Conservation (phyloP, 2,888 invertebrate species). For the Ecliptopera silaceata region DNA sequence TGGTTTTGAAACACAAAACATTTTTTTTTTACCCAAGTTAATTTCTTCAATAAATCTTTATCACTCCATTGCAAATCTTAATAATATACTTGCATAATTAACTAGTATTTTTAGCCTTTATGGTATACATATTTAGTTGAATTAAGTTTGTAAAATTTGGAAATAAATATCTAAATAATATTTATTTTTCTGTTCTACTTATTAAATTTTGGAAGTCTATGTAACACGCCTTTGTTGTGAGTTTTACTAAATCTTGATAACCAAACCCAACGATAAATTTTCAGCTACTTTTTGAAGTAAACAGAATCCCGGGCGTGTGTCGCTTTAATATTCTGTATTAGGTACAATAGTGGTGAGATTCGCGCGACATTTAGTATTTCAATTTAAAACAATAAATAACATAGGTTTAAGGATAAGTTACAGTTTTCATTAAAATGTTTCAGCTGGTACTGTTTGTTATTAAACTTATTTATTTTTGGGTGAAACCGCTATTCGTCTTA, state of each 20-base stretch:
- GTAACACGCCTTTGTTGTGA: too few relatives aligned
- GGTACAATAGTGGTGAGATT: not conserved
- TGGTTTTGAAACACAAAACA: too few relatives aligned
- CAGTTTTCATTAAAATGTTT: not conserved
- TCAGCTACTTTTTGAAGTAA: not conserved
- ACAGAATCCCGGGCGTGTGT: not conserved
- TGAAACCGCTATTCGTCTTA: not conserved
- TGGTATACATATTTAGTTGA: too few relatives aligned
- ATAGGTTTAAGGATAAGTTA: not conserved
- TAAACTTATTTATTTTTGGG: not conserved
- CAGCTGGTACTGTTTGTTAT: not conserved
- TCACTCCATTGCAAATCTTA: too few relatives aligned
- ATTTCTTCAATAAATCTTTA: too few relatives aligned
- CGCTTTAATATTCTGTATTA: not conserved
- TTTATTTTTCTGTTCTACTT: too few relatives aligned
- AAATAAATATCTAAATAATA: too few relatives aligned
- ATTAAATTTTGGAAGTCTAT: too few relatives aligned
- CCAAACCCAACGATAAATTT: not conserved
- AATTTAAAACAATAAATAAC: not conserved
- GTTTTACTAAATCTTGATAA: not conserved
- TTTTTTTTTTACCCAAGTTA: too few relatives aligned
- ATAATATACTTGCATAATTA: too few relatives aligned
- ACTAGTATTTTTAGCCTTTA: too few relatives aligned
- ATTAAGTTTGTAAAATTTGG: too few relatives aligned
- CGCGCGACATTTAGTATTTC: not conserved